Evolutionary conservation across 2,797 vertebrate genomes (phyloP).

Genomic region (Phataginus tricuspis): DNA sequence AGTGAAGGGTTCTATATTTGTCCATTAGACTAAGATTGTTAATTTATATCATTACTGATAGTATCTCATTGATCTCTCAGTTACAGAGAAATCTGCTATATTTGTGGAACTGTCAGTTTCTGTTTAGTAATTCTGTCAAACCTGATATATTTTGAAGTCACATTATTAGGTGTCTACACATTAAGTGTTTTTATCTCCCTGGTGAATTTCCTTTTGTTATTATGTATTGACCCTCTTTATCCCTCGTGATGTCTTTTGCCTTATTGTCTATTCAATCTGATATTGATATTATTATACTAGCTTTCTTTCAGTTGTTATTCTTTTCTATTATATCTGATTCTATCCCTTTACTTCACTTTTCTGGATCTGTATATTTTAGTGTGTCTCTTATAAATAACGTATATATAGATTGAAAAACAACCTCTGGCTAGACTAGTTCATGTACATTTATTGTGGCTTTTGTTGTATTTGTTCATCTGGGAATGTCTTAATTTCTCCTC

Average conservation of each 20-base stretch:
- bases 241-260: background rate
- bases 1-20: background rate
- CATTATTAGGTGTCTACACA: background rate
- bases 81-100: background rate
- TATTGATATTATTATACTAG: background rate
- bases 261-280: background rate
- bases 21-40: background rate
- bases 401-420: background rate
- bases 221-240: background rate
- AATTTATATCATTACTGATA: background rate
- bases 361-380: background rate
- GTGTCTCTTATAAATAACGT: background rate
- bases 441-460: background rate
- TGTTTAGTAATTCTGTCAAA: background rate
- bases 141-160: background rate
- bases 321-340: background rate
- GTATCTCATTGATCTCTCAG: background rate
- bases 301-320: background rate
- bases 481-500: background rate
- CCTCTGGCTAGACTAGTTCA: background rate
- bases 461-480: background rate
- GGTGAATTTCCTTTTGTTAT: background rate
- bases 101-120: background rate
- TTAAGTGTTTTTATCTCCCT: background rate
- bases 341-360: background rate